Evolutionary conservation across 2,797 vertebrate genomes (phyloP).

Genomic region (Leptodactylus fallax): DNA sequence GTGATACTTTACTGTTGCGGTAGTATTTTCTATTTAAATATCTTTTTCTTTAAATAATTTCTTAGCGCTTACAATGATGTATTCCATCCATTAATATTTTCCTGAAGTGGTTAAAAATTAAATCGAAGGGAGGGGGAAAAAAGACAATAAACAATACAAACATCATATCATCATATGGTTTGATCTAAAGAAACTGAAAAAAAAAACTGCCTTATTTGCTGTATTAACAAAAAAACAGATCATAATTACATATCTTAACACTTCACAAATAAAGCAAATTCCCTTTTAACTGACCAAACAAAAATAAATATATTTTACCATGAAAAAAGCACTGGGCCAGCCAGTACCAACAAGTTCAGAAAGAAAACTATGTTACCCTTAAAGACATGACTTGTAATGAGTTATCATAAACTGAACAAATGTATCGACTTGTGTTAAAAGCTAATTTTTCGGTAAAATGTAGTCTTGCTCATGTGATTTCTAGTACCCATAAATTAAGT

Average conservation of each 20-base stretch:
- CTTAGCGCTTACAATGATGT: background rate
- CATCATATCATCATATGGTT: no score
- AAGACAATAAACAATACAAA: background rate
- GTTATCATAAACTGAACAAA: background rate
- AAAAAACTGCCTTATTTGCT: background rate
- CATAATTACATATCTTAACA: constrained; percentile 61
- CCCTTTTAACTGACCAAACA: constrained; percentile 69
- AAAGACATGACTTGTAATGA: background rate
- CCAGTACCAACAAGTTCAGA: constrained; percentile 76
- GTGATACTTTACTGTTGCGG: background rate
- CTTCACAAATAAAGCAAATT: constrained; percentile 65
- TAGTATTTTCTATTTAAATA: constrained; percentile 6
- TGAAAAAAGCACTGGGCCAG: constrained; percentile 85
- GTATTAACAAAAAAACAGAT: background rate
- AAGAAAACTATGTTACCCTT: background rate
- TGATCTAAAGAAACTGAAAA: background rate
- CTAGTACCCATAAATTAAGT: background rate
- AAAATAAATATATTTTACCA: constrained; percentile 80
- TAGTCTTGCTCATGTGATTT: background rate
- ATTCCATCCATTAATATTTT: background rate
- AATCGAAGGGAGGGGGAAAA: background rate
- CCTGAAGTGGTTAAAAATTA: background rate
- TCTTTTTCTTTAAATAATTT: background rate
- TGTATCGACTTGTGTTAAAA: background rate
- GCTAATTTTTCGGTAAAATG: background rate